Base-by-base conservation (phyloP, 1,140 invertebrate species). In the Panagrolaimus sp. region DNA sequence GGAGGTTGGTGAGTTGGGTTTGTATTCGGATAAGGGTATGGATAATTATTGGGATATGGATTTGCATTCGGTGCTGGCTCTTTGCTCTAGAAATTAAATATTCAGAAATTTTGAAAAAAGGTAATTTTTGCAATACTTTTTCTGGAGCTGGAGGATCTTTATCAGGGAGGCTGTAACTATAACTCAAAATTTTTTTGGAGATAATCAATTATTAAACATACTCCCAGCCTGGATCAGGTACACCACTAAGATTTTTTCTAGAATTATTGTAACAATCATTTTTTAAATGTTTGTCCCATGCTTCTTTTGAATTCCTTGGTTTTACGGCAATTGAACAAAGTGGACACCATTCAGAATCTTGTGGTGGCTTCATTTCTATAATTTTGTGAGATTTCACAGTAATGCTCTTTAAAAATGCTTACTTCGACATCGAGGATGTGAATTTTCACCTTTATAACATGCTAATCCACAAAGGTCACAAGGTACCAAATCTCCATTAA, bases 241-340 rank as follows among this genome's bases (percentile, higher is more conserved):
- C 52, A 58, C 52, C 52, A 12, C 17, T 58, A 58, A 58, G 52
- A 21, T 46, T 48, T 32, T 67, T 70, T 38, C 63, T 46, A n/a
- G 68, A 38, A 67, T 70, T 70, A 52, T 70, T 70, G 17, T 67
- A 70, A 55, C 68, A 70, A 32, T 70, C 63, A 43, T 67, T 52
- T 21, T 43, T 65, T 15, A 70, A 43, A 55, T 70, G 68, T 55
- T 70, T 70, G 12, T 52, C n/a, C 68, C 68, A 70, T 21, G 68
- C 58, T 63, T 68, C 63, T 48, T 65, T 65, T 38, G 62, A 65
- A 28, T 43, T 46, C 21, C 10, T 15, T 5, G 68, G 63, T 32
- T 43, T 67, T 24, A 70, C 68, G 4, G 58, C 43, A 32, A 15
- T 46, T 17, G 68, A 70, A 67, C 68, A 70, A 38, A 70, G 63